Base-by-base conservation (phyloP, 1,140 invertebrate genomes). In the Bombus terrestris region DNA sequence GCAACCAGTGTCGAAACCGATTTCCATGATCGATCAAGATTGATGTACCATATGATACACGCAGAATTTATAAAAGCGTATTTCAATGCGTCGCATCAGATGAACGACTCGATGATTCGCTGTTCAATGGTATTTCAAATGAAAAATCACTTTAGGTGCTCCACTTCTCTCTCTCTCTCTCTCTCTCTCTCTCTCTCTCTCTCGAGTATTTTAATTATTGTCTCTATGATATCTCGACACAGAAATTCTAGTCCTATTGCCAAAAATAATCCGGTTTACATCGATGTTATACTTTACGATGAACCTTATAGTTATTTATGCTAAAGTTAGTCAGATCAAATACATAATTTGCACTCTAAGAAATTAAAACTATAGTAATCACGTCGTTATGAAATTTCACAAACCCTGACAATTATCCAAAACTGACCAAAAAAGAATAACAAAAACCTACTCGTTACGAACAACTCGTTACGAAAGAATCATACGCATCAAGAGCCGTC, bases 1-100 rank as follows among this genome's bases (percentile, higher is more conserved):
- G 57, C 82, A 71, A 83, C n/a, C 75, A 10, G 39, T 43, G 64
- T 69, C 81, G 81, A 77, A 53, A 68, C 62, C 81, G 64, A 83
- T 83, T 83, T 47, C 74, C 37, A 57, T 83, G 82, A 83, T 83
- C 74, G 82, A 83, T 83, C 35, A 83, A 83, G 82, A 83, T 78
- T 83, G 82, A 83, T 83, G 77, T 57, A 53, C 62, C 64, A 22
- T 22, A 32, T 28, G 32, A 66, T 66, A 64, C 62, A 62, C 37
- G 57, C 53, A 18, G 64, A 39, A 80, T 37, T 53, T 80, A 69
- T 12, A 41, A 83, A 68, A 41, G 69, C 79, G 43, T 83, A 66
- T 35, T 47, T 82, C 80, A 39, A 43, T 68, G n/a, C 53, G 80
- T 53, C 41, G 72, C 13, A 35, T 76, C 53, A 22, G 71, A 28